Percentiles rank a stretch among this genome's conserved stretches.
phyloP scores from a whole-genome alignment of 2,797 vertebrate genomes.

The Muscicapa striata region DNA sequence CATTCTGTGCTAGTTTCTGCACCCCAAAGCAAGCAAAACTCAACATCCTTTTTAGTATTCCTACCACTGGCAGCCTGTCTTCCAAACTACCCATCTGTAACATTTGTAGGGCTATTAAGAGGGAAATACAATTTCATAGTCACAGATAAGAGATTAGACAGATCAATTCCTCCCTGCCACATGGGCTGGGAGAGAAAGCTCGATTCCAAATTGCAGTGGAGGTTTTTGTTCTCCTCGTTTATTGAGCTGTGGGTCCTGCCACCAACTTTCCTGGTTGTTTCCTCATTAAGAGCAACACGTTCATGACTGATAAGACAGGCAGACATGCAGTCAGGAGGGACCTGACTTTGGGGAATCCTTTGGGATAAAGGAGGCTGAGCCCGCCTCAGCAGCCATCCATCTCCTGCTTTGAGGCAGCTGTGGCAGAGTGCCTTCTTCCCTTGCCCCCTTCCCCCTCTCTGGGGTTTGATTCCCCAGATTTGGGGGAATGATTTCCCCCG shows the following conservation, averaged over 20 bases:
- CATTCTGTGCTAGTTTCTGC: background rate
- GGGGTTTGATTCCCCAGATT: background rate
- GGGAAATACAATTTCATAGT: conserved; percentile 77
- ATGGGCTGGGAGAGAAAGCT: background rate
- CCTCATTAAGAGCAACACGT: background rate
- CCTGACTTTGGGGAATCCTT: background rate
- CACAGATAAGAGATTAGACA: conserved; percentile 73
- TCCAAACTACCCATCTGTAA: conserved; percentile 61
- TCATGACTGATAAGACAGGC: background rate
- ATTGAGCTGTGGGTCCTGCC: background rate
- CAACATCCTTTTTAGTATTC: conserved; percentile 12
- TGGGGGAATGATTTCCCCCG: fast-evolving
- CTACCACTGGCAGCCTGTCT: background rate
- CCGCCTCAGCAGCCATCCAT: fast-evolving
- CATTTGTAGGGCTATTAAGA: conserved; percentile 71
- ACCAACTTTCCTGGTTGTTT: background rate
- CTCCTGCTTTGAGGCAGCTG: fast-evolving
- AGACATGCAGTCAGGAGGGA: background rate
- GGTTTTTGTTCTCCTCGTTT: conserved; percentile 18
- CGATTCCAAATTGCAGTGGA: background rate
- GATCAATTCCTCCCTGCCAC: conserved; percentile 56
- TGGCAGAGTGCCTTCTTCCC: background rate
- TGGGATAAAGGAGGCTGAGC: background rate
- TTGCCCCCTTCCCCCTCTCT: background rate
- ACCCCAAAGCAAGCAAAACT: background rate